Base-by-base conservation (phyloP, 2,113 vertebrate species). In the Xenopus tropicalis region DNA sequence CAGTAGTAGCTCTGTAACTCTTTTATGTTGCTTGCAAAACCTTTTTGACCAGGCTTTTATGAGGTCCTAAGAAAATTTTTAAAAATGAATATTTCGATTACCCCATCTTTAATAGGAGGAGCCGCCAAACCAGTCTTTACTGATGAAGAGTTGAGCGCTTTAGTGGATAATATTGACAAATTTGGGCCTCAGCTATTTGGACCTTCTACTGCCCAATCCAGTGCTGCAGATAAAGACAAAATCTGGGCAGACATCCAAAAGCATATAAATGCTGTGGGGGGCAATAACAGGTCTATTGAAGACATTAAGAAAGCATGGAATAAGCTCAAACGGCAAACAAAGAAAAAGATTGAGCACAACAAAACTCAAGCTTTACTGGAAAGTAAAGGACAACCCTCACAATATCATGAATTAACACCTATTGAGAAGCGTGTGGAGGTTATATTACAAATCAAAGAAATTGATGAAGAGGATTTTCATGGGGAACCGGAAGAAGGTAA, bases 151-250 rank as follows among this genome's bases (percentile, higher is more conserved):
- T 43, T 76, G 73, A 76, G 63, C 24, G 22, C 16, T 63, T 76
- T 76, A 76, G 25, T 76, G 73, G 66, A 76, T 69, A 69, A 69
- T 21, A 76, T 76, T 76, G 25, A n/a, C 73, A 76, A 76, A 63
- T 58, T 69, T 22, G 73, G 73, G 66, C 25, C 57, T 59, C 66
- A 76, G n/a, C 25, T 76, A 10, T 62, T 74, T 68, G 65, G 56
- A 61, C 20, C 11, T 14, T 2, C 22, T 17, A 14, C 57, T 59
- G 44, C 66, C 43, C 58, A 76, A 56, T 52, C 66, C 48, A 69
- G 59, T 22, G 58, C 25, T 51, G 58, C 66, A 76, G 73, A 69
- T 76, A 76, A 69, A 37, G 59, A 69, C 51, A 76, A 76, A 63
- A 20, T 69, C 3, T 76, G 73, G 73, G 66, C 66, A 24, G 66